phyloP scores from a whole-genome alignment of 1,140 invertebrate species.

The Drosophila trapezifrons region DNA sequence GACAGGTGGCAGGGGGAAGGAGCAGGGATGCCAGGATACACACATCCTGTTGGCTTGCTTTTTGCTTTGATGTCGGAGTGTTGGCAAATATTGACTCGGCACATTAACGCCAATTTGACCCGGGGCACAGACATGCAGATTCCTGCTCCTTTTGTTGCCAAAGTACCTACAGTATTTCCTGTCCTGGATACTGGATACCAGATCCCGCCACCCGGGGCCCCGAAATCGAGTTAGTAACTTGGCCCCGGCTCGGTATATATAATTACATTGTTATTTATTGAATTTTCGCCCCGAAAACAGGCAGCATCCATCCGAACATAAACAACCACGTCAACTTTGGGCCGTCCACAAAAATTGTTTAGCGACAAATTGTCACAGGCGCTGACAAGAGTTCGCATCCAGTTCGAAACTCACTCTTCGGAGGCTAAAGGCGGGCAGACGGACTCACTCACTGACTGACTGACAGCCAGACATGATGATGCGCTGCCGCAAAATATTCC shows the following conservation, averaged over 20 bases:
- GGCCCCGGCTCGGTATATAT: slow-evolving; percentile 55
- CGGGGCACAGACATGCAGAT: slow-evolving; percentile 44
- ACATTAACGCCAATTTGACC: slow-evolving; percentile 66
- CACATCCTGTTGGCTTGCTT: slow-evolving; percentile 36
- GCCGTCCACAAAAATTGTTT: slow-evolving; percentile 64
- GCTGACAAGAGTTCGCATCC: slow-evolving; percentile 59
- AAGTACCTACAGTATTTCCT: slow-evolving; percentile 23
- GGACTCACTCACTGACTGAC: slow-evolving; percentile 1
- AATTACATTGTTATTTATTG: slow-evolving; percentile 83
- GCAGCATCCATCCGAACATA: slow-evolving; percentile 27
- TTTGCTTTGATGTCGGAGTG: slow-evolving; percentile 68
- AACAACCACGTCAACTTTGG: slow-evolving; percentile 63
- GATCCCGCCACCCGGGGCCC: not conserved
- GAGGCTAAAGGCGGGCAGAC: slow-evolving; percentile 3
- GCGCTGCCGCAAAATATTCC: slow-evolving; percentile 73
- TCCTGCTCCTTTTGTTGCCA: slow-evolving; percentile 34
- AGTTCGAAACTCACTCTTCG: slow-evolving; percentile 29
- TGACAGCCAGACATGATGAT: slow-evolving; percentile 56
- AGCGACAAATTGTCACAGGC: slow-evolving; percentile 79
- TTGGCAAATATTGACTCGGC: slow-evolving; percentile 65
- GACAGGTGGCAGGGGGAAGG: slow-evolving; percentile 33
- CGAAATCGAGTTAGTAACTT: slow-evolving; percentile 53
- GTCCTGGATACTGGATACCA: not conserved
- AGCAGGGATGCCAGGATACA: slow-evolving; percentile 44
- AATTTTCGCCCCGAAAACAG: slow-evolving; percentile 59